A percentile compares a stretch with the other conserved stretches of the same genome.
Evolutionary conservation across 2,797 vertebrate genomes (phyloP).

Genomic region (Gadopsis marmoratus): DNA sequence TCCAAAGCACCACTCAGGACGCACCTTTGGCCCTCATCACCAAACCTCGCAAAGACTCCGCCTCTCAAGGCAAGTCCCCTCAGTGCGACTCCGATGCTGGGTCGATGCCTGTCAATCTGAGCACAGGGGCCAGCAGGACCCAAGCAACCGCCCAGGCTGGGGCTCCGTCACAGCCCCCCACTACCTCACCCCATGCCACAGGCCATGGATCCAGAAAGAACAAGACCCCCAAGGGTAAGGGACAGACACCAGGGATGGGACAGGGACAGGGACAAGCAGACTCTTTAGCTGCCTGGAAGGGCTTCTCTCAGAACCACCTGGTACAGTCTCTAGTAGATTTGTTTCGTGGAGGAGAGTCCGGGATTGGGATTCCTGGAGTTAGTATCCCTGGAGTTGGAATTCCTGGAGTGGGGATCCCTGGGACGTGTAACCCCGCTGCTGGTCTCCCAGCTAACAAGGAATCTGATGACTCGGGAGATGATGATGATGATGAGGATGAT

Average conservation of each 20-base stretch:
- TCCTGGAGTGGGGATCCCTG: conserved; percentile 80
- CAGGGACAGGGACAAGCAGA: conserved; percentile 71
- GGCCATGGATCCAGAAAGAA: conserved; percentile 92
- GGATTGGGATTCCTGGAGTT: conserved; percentile 80
- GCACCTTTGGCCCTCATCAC: conserved; percentile 96
- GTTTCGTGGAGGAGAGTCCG: conserved; percentile 92
- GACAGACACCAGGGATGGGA: conserved; percentile 67
- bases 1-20: conserved; percentile 97
- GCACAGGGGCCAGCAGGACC: conserved; percentile 89
- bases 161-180: conserved; percentile 80
- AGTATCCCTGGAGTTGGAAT: conserved; percentile 81
- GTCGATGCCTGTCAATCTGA: conserved; percentile 92
- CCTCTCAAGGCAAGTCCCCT: conserved; percentile 85
- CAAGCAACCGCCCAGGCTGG: conserved; percentile 79
- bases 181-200: conserved; percentile 88
- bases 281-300: conserved; percentile 86
- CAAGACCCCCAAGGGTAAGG: conserved; percentile 86
- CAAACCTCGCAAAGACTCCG: conserved; percentile 89
- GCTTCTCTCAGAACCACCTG: conserved; percentile 90
- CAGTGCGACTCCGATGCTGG: conserved; percentile 82
- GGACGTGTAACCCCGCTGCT: conserved; percentile 78
- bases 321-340: conserved; percentile 92
- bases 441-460: conserved; percentile 94
- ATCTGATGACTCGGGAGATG: conserved; percentile 97
- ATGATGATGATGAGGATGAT: conserved; percentile 96